These are phyloP conservation scores for Argopecten irradians DNA, from an alignment of 1,140 invertebrate genomes.

Conservation along the genomic window DNA sequence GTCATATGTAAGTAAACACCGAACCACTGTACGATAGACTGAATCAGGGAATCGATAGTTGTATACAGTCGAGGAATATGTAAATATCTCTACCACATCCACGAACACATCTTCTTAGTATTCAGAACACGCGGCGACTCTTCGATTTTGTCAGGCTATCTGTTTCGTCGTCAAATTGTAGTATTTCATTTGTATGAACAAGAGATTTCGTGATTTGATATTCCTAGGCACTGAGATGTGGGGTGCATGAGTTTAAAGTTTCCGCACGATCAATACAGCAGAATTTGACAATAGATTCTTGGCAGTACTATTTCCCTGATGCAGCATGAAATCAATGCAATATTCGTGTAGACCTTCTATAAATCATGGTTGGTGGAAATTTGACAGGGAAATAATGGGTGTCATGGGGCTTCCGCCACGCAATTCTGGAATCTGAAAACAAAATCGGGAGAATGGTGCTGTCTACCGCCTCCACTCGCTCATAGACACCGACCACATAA, in stretches of 20 bases:
- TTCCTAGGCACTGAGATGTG: neutral
- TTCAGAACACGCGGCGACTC: neutral
- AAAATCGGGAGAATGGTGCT: neutral
- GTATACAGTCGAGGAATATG: neutral
- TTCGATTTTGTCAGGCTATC: neutral
- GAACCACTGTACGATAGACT: neutral
- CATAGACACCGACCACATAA: neutral
- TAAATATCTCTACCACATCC: neutral
- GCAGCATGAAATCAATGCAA: slow-evolving; percentile 8
- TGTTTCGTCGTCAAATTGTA: neutral
- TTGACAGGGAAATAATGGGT: slow-evolving; percentile 21
- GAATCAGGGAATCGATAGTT: neutral
- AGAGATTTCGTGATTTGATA: neutral
- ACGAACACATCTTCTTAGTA: neutral
- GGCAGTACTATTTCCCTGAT: neutral
- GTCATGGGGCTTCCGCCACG: neutral
- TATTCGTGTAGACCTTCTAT: slow-evolving; percentile 2
- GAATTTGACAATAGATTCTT: neutral
- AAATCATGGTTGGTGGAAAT: slow-evolving; percentile 21
- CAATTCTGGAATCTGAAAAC: neutral
- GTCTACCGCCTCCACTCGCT: neutral
- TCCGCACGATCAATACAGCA: neutral
- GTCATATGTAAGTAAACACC: neutral
- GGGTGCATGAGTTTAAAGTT: neutral
- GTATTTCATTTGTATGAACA: neutral